phyloP scores from a whole-genome alignment of 1,140 invertebrate genomes.

The Scaptomyza hsui region DNA sequence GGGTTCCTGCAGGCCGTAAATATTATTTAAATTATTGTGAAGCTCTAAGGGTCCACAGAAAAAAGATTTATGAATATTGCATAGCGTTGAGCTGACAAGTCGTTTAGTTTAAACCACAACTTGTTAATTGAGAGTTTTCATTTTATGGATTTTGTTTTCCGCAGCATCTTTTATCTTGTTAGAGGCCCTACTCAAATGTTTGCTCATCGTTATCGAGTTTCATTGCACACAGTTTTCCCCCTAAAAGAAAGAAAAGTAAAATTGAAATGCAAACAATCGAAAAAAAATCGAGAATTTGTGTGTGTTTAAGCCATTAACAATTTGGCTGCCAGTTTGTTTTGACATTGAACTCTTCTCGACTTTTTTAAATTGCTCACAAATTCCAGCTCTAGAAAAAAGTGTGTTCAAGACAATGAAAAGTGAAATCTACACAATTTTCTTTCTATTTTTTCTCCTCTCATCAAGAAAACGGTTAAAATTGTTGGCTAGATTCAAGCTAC shows the following conservation, averaged over 20 bases:
- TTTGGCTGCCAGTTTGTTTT: slow-evolving; percentile 19
- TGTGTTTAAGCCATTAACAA: background rate
- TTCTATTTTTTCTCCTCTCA: slow-evolving; percentile 23
- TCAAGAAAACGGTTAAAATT: slow-evolving; percentile 61
- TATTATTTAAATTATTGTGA: slow-evolving; percentile 30
- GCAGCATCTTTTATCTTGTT: too few relatives aligned
- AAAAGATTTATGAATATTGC: slow-evolving; percentile 35
- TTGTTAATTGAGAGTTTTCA: slow-evolving; percentile 38
- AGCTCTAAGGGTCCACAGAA: slow-evolving; percentile 4
- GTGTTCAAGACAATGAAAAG: slow-evolving; percentile 46
- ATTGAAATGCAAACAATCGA: slow-evolving; percentile 1
- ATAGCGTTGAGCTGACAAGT: slow-evolving; percentile 36
- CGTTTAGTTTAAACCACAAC: slow-evolving; percentile 29
- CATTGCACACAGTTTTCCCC: background rate
- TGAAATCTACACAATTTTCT: slow-evolving; percentile 52
- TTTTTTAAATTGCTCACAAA: slow-evolving; percentile 33
- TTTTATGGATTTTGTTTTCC: slow-evolving; percentile 22
- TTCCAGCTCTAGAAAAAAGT: background rate
- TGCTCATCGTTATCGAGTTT: background rate
- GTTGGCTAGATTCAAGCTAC: slow-evolving; percentile 46
- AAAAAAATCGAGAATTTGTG: background rate
- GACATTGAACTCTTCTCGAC: slow-evolving; percentile 64
- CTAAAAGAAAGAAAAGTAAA: background rate
- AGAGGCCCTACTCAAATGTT: slow-evolving; percentile 1
- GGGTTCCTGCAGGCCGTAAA: slow-evolving; percentile 9